Evolutionary conservation across 2,888 invertebrate species (phyloP), one percentile per base, ranked within the genome.

Genomic region (Hirtodrosophila trivittata): DNA sequence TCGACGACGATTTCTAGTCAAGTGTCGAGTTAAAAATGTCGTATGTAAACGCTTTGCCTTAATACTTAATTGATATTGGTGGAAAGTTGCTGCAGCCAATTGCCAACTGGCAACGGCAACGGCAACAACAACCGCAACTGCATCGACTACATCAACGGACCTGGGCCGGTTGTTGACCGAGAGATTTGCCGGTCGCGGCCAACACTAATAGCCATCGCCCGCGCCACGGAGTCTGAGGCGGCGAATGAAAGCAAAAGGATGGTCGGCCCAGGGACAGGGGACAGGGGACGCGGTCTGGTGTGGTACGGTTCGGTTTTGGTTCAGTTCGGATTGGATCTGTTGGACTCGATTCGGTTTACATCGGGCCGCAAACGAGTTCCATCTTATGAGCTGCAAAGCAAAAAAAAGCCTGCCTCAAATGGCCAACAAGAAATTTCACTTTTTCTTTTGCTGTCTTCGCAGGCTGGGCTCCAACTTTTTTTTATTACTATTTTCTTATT

Each of bases 191-290:
- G 69, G 45, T 51, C 45, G 47, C 46, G 51, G 37, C 37, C 51
- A 55, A 26, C 42, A 47, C 39, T 49, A 49, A 56, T 43, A 42
- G 59, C 37, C 64, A 59, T 62, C 83, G 76, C 76, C 67, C 67
- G 73, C 73, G 66, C 59, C 63, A 47, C 37, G 9, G 18, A 38
- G 69, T 74, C 75, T 76, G 52, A 25, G 28, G n/a, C 37, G 38
- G 10, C 33, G n/a, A 74, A 74, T 59, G 82, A 81, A 80, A 84
- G 85, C 80, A 81, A 84, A 84, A 81, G 85, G 85, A 80, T 73
- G 67, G 51, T 37, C 28, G 16, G 41, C 39, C 12, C n/a, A 35
- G 14, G 13, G 18, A 16, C 3, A 9, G 12, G 14, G 32, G 37
- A 37, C 30, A 25, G 6, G n/a, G 12, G 7, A 13, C 9, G 21